Evolutionary conservation across 2,113 vertebrate species (phyloP).

Genomic region (Rhea americana): DNA sequence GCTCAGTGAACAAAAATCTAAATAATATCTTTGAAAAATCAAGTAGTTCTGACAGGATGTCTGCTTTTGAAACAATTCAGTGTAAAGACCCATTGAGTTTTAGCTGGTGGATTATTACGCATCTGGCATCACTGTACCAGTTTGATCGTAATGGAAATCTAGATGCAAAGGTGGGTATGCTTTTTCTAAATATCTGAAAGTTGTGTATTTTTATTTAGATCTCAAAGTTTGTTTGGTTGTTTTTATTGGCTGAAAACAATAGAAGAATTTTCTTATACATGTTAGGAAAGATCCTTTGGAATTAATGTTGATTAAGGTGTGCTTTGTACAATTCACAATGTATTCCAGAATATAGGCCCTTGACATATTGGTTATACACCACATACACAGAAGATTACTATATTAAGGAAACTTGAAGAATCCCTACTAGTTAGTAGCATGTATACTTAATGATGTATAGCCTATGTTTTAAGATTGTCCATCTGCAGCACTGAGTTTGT

Average conservation of each 20-base stretch:
- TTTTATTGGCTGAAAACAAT: background rate
- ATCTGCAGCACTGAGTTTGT: background rate
- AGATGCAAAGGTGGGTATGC: slow-evolving; percentile 79
- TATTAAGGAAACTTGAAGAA: background rate
- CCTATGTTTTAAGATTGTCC: background rate
- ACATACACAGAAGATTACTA: background rate
- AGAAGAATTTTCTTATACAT: background rate
- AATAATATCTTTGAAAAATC: slow-evolving; percentile 69
- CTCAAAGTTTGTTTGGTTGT: background rate
- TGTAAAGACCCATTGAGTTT: slow-evolving; percentile 90
- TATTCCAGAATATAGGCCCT: background rate
- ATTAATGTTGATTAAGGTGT: background rate
- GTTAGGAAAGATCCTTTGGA: background rate
- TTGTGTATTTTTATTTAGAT: background rate
- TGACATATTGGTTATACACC: background rate
- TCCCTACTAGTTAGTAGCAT: background rate
- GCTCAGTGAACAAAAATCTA: slow-evolving; percentile 82
- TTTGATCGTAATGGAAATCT: slow-evolving; percentile 82
- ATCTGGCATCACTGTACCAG: slow-evolving; percentile 84
- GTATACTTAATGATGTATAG: background rate
- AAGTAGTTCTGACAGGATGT: slow-evolving; percentile 30
- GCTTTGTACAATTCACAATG: background rate
- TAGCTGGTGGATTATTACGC: slow-evolving; percentile 92
- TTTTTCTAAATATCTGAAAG: background rate
- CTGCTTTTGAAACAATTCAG: slow-evolving; percentile 57